Evolutionary conservation across 2,113 vertebrate species (phyloP), one percentile per base, ranked within the genome.

Genomic region (Elaphurus davidianus): DNA sequence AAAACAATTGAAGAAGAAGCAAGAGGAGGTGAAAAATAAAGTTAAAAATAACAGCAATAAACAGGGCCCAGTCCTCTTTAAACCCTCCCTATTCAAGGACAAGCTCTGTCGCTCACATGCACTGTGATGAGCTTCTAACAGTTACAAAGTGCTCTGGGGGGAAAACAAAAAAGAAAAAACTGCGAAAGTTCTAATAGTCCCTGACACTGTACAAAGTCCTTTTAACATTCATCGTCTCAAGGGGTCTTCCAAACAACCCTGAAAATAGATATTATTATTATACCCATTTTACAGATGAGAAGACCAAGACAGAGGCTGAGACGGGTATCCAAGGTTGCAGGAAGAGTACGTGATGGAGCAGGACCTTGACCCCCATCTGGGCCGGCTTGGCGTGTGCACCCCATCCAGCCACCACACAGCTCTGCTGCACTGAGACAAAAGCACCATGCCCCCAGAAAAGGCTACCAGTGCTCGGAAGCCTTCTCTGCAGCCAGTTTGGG

Each of bases 331-430:
- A 87, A 50, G n/a, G n/a, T 60, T 52, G 76, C 27, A 47, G 23
- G 14, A 17, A 71, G 33, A 81, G 36, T 47, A 64, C 28, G 19
- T 33, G 15, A 50, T 4, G 74, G 40, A 84, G 27, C 19, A 67
- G 1, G 21, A n/a, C 52, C 28, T n/a, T n/a, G n/a, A n/a, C n/a
- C n/a, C n/a, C n/a, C 40, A 12, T 15, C 57, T 36, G n/a, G 52
- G 28, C 40, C 43, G 7, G 59, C 16, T 11, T 6, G 47, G 4
- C 43, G 2, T 6, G 3, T 17, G 33, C 13, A 19, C 25, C 11
- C 0, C 1, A 2, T 55, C 47, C 19, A 28, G 14, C 10, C 9
- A 3, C 17, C 21, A 16, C 45, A 16, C 0, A 4, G 19, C 10
- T 88, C 74, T 55, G 30, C 30, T 88, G 19, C 2, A 33, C 11